These are phyloP conservation scores for Bombylius discolor DNA, from an alignment of 2,888 invertebrate genomes.

Conservation along the genomic window DNA sequence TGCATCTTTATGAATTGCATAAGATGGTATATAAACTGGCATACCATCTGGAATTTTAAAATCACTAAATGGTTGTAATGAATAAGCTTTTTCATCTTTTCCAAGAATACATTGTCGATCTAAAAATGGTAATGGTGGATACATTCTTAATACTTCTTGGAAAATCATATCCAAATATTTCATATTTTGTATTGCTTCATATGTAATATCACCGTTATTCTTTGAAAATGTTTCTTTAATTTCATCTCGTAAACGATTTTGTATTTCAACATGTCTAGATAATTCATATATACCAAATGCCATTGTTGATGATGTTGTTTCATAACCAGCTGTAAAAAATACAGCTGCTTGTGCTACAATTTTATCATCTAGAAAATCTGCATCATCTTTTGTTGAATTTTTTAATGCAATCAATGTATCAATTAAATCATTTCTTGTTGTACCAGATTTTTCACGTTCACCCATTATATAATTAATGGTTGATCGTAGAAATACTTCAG, in stretches of 20 bases:
- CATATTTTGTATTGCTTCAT: slow-evolving; percentile 26
- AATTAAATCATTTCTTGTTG: slow-evolving; percentile 38
- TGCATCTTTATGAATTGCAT: slow-evolving; percentile 30
- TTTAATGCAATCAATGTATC: slow-evolving; percentile 38
- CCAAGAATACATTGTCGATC: slow-evolving; percentile 29
- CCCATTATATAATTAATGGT: slow-evolving; percentile 34
- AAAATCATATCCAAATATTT: slow-evolving; percentile 26
- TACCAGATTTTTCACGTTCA: slow-evolving; percentile 31
- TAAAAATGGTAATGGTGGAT: slow-evolving; percentile 32
- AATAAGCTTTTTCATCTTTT: slow-evolving; percentile 19
- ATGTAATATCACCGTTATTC: slow-evolving; percentile 22
- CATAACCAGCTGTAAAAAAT: slow-evolving; percentile 14
- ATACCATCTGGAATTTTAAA: slow-evolving; percentile 27
- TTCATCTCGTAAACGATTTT: slow-evolving; percentile 25
- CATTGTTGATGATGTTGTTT: slow-evolving; percentile 21
- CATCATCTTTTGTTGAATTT: slow-evolving; percentile 22
- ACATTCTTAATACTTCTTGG: slow-evolving; percentile 28
- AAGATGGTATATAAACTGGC: slow-evolving; percentile 30
- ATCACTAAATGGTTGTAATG: slow-evolving; percentile 24
- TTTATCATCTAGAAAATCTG: slow-evolving; percentile 5
- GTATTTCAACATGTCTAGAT: slow-evolving; percentile 23
- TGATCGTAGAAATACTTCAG: slow-evolving; percentile 29
- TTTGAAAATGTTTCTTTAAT: slow-evolving; percentile 20
- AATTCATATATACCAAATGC: slow-evolving; percentile 24
- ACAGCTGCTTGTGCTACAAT: slow-evolving; percentile 13